Base-by-base conservation (phyloP, 2,113 vertebrate species). In the Brachyistius frenatus region DNA sequence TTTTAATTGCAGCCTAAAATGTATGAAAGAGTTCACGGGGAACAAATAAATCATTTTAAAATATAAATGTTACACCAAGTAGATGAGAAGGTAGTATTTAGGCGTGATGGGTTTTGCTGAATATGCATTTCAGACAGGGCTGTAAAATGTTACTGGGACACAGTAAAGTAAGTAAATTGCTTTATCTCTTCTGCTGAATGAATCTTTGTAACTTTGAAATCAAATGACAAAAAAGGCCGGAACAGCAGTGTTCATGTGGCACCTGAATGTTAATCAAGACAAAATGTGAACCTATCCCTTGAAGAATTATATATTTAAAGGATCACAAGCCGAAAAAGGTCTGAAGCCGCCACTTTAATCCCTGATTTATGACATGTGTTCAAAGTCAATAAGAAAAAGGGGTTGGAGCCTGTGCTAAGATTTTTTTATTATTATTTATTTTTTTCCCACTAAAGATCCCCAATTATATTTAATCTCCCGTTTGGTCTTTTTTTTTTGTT, bases 131-230 rank as follows among this genome's bases (percentile, higher is more conserved):
- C 49, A 50, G 15, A 6, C 49, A n/a, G 49, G 5, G 49, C 16
- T n/a, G 49, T 50, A 50, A n/a, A 50, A 50, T 50, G 77, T 44
- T 44, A 44, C 41, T 44, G 41, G 41, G 41, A 44, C 41, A 13
- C 13, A 44, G 41, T 44, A 44, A 44, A 44, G 41, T 11, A 13
- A 44, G 41, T 44, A 44, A 13, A 44, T 44, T 44, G 10, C 41
- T 44, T 44, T 44, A 44, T 44, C 41, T 44, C 11, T 11, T 13
- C 41, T 44, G 41, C 41, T 44, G 41, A 44, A 62, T 66, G 11
- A 83, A 62, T 63, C 63, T 69, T 86, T 41, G 39, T 41, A 41
- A 9, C 39, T 9, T 41, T 41, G 39, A 41, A 41, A 41, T 41
- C 39, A 41, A 1, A 41, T 9, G 7, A 9, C 7, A 7, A 41